These are phyloP conservation scores for Blennius ocellaris DNA, from an alignment of 2,113 vertebrate genomes.

Conservation along the genomic window DNA sequence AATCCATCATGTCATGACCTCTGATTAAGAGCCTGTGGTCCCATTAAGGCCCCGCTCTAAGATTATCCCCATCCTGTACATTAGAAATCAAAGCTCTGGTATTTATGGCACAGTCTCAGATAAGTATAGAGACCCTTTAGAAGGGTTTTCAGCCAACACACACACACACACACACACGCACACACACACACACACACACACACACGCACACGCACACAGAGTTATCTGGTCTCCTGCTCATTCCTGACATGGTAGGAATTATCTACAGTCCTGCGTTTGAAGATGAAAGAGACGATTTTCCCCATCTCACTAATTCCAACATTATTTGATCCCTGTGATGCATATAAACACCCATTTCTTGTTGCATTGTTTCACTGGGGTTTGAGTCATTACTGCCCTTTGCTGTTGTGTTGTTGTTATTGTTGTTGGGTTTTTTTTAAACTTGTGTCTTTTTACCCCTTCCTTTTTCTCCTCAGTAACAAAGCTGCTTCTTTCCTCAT, in stretches of 20 bases:
- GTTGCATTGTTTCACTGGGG: slow-evolving; percentile 31
- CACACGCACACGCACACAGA: slow-evolving; percentile 12
- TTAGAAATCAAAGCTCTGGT: slow-evolving; percentile 70
- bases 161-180: too few species aligned
- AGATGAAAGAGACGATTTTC: slow-evolving; percentile 68
- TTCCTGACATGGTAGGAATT: slow-evolving; percentile 65
- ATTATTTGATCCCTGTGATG: slow-evolving; percentile 41
- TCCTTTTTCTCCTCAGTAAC: slow-evolving; percentile 43
- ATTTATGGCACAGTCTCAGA: slow-evolving; percentile 61
- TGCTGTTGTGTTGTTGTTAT: slow-evolving; percentile 54
- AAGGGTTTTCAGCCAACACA: slow-evolving; percentile 8
- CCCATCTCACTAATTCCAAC: slow-evolving; percentile 46
- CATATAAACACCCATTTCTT: slow-evolving; percentile 19
- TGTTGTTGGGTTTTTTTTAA: slow-evolving; percentile 63
- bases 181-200: too few species aligned
- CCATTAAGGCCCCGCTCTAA: slow-evolving; percentile 65
- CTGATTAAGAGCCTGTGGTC: slow-evolving; percentile 67
- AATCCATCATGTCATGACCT: slow-evolving; percentile 77
- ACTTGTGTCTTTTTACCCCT: slow-evolving; percentile 54
- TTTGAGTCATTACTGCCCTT: slow-evolving; percentile 52
- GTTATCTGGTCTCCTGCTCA: slow-evolving; percentile 35
- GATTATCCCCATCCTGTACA: slow-evolving; percentile 74
- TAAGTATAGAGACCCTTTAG: slow-evolving; percentile 51
- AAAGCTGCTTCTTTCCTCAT: slow-evolving; percentile 42
- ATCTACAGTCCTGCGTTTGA: slow-evolving; percentile 56